These are phyloP conservation scores for Saguinus imperator DNA, from an alignment of 2,113 vertebrate genomes.

Conservation along the genomic window DNA sequence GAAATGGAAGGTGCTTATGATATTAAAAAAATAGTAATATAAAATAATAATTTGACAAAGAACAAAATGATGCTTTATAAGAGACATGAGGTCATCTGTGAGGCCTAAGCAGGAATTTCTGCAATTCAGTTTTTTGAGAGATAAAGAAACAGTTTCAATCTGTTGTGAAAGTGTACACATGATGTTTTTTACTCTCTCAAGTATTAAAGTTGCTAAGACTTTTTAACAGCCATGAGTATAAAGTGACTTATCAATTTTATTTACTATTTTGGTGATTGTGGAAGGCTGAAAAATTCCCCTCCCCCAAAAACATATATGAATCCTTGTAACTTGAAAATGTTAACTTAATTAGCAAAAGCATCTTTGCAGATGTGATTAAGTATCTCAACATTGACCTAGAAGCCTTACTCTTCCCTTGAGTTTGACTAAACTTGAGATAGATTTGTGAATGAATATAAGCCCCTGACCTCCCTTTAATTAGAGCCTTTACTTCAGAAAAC, in stretches of 20 bases:
- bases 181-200: neutral
- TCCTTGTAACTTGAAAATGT: neutral
- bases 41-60: neutral
- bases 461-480: neutral
- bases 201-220: neutral
- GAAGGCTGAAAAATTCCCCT: neutral
- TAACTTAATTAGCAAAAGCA: neutral
- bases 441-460: neutral
- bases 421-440: neutral
- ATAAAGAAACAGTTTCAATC: neutral
- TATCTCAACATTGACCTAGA: neutral
- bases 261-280: neutral
- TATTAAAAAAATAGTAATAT: neutral
- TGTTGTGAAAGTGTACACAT: neutral
- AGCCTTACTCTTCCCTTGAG: neutral
- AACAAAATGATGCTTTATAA: neutral
- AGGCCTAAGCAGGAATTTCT: neutral
- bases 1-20: neutral
- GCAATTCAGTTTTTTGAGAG: neutral
- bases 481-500: neutral
- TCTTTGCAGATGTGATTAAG: neutral
- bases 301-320: neutral
- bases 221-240: neutral
- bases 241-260: neutral
- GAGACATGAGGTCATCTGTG: neutral